These are phyloP conservation scores for Rhinatrema bivittatum DNA, from an alignment of 2,797 vertebrate genomes.

Conservation along the genomic window DNA sequence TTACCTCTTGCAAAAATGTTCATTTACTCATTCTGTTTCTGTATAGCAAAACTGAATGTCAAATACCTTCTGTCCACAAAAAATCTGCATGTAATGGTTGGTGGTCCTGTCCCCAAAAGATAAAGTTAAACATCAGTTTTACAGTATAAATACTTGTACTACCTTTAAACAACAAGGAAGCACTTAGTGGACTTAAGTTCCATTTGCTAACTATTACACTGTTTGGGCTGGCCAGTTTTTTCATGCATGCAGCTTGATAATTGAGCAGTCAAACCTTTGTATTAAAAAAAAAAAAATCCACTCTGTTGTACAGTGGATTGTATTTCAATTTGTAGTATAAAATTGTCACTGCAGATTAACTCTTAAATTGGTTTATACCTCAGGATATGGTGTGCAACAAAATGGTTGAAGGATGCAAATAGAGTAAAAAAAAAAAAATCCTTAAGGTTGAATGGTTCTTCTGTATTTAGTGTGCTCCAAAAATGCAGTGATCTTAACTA, in stretches of 20 bases:
- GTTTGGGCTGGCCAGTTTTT: slow-evolving; percentile 93
- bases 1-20: slow-evolving; percentile 98
- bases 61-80: slow-evolving; percentile 93
- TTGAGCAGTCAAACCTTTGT: slow-evolving; percentile 72
- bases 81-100: slow-evolving; percentile 98
- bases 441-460: slow-evolving; percentile 63
- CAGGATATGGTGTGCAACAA: slow-evolving; percentile 69
- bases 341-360: slow-evolving; percentile 62
- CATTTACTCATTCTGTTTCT: slow-evolving; percentile 99
- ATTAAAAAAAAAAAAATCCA: slow-evolving; percentile 49
- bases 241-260: slow-evolving; percentile 98
- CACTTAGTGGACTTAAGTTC: slow-evolving; percentile 80
- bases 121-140: slow-evolving; percentile 82
- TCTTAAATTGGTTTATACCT: slow-evolving; percentile 82
- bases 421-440: too few relatives aligned
- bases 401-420: slow-evolving; percentile 57
- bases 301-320: slow-evolving; percentile 46
- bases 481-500: slow-evolving; percentile 47
- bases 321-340: slow-evolving; percentile 58
- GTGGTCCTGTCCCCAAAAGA: slow-evolving; percentile 90
- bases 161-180: slow-evolving; percentile 78
- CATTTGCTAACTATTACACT: slow-evolving; percentile 80
- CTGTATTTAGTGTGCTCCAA: slow-evolving; percentile 67
- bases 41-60: slow-evolving; percentile 99
- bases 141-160: slow-evolving; percentile 75